Conservation (phyloP, 2,888 invertebrate genomes). For the Tachina grossa region DNA sequence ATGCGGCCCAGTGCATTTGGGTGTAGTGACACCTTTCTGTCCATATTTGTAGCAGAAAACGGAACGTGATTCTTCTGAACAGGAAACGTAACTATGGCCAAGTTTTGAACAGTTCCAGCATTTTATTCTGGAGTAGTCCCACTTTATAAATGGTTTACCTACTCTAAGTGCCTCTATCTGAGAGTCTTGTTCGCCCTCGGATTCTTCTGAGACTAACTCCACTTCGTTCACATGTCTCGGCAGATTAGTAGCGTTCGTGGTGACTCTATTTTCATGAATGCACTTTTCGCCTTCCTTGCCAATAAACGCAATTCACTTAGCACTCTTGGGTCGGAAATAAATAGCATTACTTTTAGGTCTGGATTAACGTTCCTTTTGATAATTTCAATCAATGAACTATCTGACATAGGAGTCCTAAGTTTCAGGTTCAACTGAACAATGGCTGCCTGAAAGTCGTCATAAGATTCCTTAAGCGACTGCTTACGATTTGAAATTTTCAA, state of each 20-base stretch:
- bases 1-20: neutral
- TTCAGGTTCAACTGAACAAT: constrained; percentile 3
- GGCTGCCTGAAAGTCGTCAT: constrained; percentile 30
- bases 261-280: too few relatives aligned
- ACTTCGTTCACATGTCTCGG: constrained; percentile 4
- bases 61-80: neutral
- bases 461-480: constrained; percentile 22
- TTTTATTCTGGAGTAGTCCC: neutral
- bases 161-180: neutral
- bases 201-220: too few relatives aligned
- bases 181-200: too few relatives aligned
- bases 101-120: constrained; percentile 32
- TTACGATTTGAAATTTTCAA: constrained; percentile 11
- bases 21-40: neutral
- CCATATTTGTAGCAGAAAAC: neutral
- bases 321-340: too few relatives aligned
- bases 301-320: too few relatives aligned
- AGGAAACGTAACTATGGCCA: neutral
- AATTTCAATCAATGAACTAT: constrained; percentile 21
- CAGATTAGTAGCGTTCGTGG: too few relatives aligned
- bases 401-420: constrained; percentile 14
- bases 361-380: too few relatives aligned
- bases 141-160: neutral
- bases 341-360: too few relatives aligned
- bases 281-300: too few relatives aligned